A percentile compares a stretch with the other conserved stretches of the same genome.
These are phyloP conservation scores for Zaprionus tsacasi DNA, from an alignment of 1,140 invertebrate species.

Conservation along the genomic window DNA sequence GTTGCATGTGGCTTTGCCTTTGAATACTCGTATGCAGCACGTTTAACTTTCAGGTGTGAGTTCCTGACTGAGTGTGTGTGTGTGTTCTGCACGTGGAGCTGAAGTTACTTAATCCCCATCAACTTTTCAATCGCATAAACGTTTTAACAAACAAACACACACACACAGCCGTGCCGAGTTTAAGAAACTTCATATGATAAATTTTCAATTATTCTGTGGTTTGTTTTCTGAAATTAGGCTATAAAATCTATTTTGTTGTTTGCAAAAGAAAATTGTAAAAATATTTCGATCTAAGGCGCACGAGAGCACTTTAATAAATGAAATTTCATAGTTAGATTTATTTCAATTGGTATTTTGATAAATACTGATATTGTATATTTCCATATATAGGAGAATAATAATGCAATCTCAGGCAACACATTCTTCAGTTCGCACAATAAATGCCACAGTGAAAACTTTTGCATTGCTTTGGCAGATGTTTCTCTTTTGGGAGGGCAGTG, in stretches of 20 bases:
- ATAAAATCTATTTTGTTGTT: background rate
- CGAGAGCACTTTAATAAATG: background rate
- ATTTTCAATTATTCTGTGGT: conserved; percentile 19
- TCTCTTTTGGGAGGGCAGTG: background rate
- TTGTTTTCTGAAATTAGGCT: background rate
- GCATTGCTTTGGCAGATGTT: conserved; percentile 64
- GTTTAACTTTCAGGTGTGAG: conserved; percentile 16
- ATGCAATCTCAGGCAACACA: too few species aligned
- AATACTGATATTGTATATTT: too few species aligned
- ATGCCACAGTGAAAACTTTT: conserved; percentile 63
- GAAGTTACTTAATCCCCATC: conserved; percentile 17
- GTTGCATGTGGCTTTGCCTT: conserved; percentile 61
- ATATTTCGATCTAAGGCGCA: too few species aligned
- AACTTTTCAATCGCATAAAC: conserved; percentile 42
- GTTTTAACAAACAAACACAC: conserved; percentile 16
- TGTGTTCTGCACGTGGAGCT: conserved; percentile 9
- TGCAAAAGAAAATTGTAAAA: background rate
- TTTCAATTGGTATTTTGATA: background rate
- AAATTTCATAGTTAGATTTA: background rate
- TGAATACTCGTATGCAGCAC: conserved; percentile 44
- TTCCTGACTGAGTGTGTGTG: background rate
- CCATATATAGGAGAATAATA: too few species aligned
- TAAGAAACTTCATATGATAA: background rate
- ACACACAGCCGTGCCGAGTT: background rate
- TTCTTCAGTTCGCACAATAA: conserved; percentile 57